These are phyloP conservation scores for Elymnias hypermnestra DNA, from an alignment of 1,140 invertebrate species.

Conservation along the genomic window DNA sequence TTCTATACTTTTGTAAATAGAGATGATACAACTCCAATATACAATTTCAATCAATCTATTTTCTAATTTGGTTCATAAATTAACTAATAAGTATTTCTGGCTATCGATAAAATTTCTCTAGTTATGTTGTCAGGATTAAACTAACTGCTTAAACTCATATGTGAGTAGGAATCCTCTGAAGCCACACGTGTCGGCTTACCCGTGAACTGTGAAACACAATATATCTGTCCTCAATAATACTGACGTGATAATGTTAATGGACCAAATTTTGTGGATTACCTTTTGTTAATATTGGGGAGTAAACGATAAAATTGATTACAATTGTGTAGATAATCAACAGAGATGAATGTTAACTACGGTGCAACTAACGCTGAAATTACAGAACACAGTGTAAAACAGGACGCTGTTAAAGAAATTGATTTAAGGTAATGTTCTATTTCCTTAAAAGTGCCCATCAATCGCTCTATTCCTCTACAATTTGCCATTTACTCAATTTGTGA, in stretches of 20 bases:
- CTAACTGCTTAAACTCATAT: conserved; percentile 24
- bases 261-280: not conserved
- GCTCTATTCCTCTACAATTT: conserved; percentile 13
- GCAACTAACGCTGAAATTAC: conserved; percentile 38
- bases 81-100: too few species aligned
- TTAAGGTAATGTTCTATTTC: conserved; percentile 44
- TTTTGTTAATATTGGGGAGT: not conserved
- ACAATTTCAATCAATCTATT: too few species aligned
- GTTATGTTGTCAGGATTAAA: conserved; percentile 14
- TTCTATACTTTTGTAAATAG: too few species aligned
- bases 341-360: conserved; percentile 41
- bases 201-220: conserved; percentile 20
- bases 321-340: not conserved
- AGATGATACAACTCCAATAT: too few species aligned
- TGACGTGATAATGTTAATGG: conserved; percentile 19
- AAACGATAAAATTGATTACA: not conserved
- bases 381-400: conserved; percentile 30
- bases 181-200: conserved; percentile 31
- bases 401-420: conserved; percentile 35
- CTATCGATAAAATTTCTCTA: conserved; percentile 1
- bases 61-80: too few species aligned
- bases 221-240: conserved; percentile 18
- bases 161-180: conserved; percentile 33
- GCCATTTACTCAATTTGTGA: conserved; percentile 45
- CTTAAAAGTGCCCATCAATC: conserved; percentile 6